Percentiles rank a stretch among this genome's conserved stretches.
phyloP scores from a whole-genome alignment of 2,113 vertebrate species.

The Protobothrops flavoviridis region DNA sequence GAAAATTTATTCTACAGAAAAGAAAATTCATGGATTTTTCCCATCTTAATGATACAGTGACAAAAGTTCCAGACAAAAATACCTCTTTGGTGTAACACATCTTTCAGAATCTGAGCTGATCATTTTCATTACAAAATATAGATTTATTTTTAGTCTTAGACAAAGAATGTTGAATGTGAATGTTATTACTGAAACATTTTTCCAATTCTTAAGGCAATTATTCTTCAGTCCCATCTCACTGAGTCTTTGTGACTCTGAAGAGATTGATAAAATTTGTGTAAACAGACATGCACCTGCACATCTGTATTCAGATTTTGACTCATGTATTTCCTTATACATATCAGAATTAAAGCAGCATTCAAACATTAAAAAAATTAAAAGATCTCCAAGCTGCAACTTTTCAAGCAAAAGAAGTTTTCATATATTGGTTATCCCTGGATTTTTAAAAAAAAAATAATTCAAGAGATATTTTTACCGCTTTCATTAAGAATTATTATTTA shows the following conservation, averaged over 20 bases:
- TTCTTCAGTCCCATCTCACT: background rate
- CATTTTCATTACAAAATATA: background rate
- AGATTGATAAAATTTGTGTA: background rate
- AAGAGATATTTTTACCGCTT: conserved; percentile 1
- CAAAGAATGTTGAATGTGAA: background rate
- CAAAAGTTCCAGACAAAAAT: background rate
- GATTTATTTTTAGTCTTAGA: background rate
- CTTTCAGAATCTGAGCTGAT: background rate
- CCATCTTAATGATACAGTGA: rapidly evolving
- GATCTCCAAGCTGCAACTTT: background rate
- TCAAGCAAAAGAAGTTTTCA: conserved; percentile 3
- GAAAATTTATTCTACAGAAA: background rate
- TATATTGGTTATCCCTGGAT: conserved; percentile 28
- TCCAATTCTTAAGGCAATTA: background rate
- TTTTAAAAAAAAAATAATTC: conserved; percentile 25
- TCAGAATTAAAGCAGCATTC: background rate
- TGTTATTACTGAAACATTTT: background rate
- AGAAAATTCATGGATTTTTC: background rate
- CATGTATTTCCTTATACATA: background rate
- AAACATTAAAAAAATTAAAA: background rate
- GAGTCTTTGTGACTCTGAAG: background rate
- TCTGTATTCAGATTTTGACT: background rate
- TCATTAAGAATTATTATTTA: background rate
- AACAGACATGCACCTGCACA: background rate
- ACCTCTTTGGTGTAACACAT: background rate